phyloP scores from a whole-genome alignment of 2,888 invertebrate species.

The Octodonta nipae region DNA sequence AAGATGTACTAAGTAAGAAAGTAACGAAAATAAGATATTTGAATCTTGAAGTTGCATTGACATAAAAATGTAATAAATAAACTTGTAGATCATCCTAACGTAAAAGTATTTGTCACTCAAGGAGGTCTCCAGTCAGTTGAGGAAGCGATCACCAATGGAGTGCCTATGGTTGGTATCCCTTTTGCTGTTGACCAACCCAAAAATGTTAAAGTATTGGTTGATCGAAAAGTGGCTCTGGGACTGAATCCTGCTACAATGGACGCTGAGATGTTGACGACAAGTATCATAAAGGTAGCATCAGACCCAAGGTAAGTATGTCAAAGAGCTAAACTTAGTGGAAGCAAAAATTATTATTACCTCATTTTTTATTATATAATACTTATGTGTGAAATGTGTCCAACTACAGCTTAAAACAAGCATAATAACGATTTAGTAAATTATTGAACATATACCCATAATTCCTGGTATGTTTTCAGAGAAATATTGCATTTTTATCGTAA shows the following conservation, averaged over 20 bases:
- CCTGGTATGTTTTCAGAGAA: too few relatives aligned
- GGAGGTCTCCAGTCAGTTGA: slow-evolving; percentile 25
- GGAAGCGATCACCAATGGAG: slow-evolving; percentile 21
- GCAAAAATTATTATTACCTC: too few relatives aligned
- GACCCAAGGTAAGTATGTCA: slow-evolving; percentile 21
- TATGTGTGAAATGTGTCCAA: too few relatives aligned
- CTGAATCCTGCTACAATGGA: slow-evolving; percentile 19
- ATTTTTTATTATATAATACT: too few relatives aligned
- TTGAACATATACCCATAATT: too few relatives aligned
- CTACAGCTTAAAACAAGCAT: too few relatives aligned
- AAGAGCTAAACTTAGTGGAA: too few relatives aligned
- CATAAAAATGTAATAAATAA: too few relatives aligned
- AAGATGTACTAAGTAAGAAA: slow-evolving; percentile 33
- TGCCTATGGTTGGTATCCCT: slow-evolving; percentile 24
- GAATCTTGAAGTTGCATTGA: too few relatives aligned
- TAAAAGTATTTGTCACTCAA: slow-evolving; percentile 24
- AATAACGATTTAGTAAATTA: too few relatives aligned
- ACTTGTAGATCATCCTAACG: slow-evolving; percentile 22
- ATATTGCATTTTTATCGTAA: too few relatives aligned
- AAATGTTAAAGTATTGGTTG: slow-evolving; percentile 18
- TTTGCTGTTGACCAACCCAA: slow-evolving; percentile 24
- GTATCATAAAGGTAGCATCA: slow-evolving; percentile 20
- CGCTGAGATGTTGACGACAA: slow-evolving; percentile 17
- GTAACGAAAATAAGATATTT: too few relatives aligned
- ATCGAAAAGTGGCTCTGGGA: slow-evolving; percentile 15